Conservation (phyloP, 2,888 invertebrate species). For the Drosophila koepferae region DNA sequence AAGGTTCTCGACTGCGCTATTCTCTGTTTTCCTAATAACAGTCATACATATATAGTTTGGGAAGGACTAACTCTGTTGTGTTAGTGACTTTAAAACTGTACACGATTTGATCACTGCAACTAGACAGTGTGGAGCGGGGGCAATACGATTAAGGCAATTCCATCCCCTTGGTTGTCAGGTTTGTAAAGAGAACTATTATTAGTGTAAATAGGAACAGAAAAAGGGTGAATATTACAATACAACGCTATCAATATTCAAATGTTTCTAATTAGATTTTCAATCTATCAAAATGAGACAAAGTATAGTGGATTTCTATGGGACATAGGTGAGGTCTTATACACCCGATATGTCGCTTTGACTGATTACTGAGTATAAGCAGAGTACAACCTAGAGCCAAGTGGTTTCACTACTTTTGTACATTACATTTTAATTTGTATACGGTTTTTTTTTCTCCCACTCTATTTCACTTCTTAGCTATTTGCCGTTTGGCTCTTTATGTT, state of each 20-base stretch:
- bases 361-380: conserved; percentile 13
- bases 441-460: conserved; percentile 33
- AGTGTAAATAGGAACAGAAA: not conserved
- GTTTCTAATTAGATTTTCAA: not conserved
- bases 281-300: not conserved
- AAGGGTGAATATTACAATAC: not conserved
- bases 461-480: conserved; percentile 64
- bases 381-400: conserved; percentile 48
- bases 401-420: conserved; percentile 73
- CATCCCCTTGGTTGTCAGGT: too few species aligned
- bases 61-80: not conserved
- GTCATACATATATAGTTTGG: not conserved
- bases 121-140: too few species aligned
- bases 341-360: not conserved
- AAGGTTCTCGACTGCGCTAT: not conserved
- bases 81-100: not conserved
- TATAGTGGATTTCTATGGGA: too few species aligned
- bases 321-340: not conserved
- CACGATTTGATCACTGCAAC: not conserved
- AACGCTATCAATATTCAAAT: not conserved
- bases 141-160: not conserved
- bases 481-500: conserved; percentile 27
- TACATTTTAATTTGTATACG: conserved; percentile 71
- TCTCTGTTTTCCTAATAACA: not conserved
- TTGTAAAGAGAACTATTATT: not conserved